A percentile compares a stretch with the other conserved stretches of the same genome.
phyloP scores from a whole-genome alignment of 1,140 invertebrate genomes.

The Luehdorfia chinensis region DNA sequence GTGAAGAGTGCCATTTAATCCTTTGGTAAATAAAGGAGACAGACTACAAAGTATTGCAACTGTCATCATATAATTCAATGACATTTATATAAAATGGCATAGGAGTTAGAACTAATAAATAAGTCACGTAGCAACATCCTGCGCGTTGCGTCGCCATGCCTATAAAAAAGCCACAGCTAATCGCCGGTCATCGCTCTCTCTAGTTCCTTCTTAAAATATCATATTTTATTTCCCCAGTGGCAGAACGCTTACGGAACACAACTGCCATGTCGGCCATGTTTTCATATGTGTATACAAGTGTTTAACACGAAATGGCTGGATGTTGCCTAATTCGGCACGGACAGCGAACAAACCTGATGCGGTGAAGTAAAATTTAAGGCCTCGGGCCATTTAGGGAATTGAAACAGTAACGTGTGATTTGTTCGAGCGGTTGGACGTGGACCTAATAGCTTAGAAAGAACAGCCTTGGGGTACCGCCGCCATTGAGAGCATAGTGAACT shows the following conservation, averaged over 20 bases:
- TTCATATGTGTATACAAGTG: slow-evolving; percentile 46
- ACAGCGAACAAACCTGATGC: slow-evolving; percentile 15
- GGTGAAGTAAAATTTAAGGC: not conserved
- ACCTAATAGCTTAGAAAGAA: slow-evolving; percentile 39
- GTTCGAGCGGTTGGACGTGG: slow-evolving; percentile 11
- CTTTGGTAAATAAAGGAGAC: too few relatives aligned
- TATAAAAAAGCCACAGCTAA: slow-evolving; percentile 62
- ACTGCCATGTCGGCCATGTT: slow-evolving; percentile 25
- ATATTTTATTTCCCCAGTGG: slow-evolving; percentile 34
- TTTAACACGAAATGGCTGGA: slow-evolving; percentile 25
- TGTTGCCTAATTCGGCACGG: slow-evolving; percentile 49
- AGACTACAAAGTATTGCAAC: too few relatives aligned
- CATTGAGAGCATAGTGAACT: slow-evolving; percentile 23
- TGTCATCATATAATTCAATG: too few relatives aligned
- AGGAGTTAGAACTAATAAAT: slow-evolving; percentile 41
- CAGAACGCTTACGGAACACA: slow-evolving; percentile 38
- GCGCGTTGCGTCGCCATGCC: slow-evolving; percentile 33
- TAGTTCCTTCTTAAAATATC: slow-evolving; percentile 33
- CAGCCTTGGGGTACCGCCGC: slow-evolving; percentile 28
- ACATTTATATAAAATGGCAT: slow-evolving; percentile 4
- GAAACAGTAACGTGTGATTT: slow-evolving; percentile 18
- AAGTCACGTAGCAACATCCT: slow-evolving; percentile 68
- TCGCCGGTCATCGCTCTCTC: slow-evolving; percentile 62
- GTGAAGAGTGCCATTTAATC: too few relatives aligned
- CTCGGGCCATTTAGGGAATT: not conserved